phyloP scores from a whole-genome alignment of 2,797 vertebrate genomes.

The Sebastiscus albofasciatus region DNA sequence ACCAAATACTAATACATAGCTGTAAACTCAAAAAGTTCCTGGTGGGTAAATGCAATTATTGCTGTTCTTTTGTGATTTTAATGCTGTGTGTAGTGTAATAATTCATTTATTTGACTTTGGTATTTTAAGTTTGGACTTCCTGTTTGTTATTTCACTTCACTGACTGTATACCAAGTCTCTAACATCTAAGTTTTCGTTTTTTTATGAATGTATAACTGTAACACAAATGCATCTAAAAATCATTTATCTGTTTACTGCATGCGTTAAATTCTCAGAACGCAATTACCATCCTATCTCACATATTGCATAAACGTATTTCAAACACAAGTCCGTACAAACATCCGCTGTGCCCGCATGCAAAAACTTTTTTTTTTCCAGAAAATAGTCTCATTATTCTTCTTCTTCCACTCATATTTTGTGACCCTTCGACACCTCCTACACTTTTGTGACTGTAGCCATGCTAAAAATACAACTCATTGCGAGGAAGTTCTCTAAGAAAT shows the following conservation, averaged over 20 bases:
- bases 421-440: not conserved
- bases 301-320: not conserved
- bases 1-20: not conserved
- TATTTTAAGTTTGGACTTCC: not conserved
- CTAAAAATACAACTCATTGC: not conserved
- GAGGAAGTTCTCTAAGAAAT: not conserved
- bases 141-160: not conserved
- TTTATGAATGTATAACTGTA: not conserved
- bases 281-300: not conserved
- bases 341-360: not conserved
- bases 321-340: not conserved
- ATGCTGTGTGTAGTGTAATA: not conserved
- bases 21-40: not conserved
- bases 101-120: not conserved
- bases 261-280: not conserved
- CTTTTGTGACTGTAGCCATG: not conserved
- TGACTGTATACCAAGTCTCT: not conserved
- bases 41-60: not conserved
- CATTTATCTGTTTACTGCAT: not conserved
- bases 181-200: not conserved
- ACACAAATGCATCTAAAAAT: not conserved
- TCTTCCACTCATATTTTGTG: not conserved
- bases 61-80: not conserved
- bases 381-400: constrained; percentile 2
- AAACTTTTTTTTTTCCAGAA: not conserved